Evolutionary conservation across 2,888 invertebrate genomes (phyloP).

Genomic region (Galerucella nymphaeae): DNA sequence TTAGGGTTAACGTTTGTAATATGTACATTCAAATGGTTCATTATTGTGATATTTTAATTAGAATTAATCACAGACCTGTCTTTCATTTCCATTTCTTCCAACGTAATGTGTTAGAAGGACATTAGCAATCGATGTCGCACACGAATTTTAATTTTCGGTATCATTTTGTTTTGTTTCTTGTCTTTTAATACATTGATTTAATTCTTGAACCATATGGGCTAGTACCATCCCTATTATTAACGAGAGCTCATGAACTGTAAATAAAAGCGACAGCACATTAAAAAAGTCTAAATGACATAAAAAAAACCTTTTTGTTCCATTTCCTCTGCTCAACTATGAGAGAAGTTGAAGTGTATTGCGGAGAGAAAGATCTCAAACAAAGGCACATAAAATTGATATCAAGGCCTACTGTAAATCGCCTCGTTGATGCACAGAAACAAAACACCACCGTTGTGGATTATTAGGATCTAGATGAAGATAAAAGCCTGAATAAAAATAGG

Average conservation of each 20-base stretch:
- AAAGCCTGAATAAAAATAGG: slow-evolving; percentile 10
- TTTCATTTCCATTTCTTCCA: no score
- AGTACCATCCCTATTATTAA: slow-evolving; percentile 3
- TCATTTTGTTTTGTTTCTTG: no score
- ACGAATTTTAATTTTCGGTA: no score
- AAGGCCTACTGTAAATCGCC: slow-evolving; percentile 29
- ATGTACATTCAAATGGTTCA: no score
- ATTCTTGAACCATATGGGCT: not conserved
- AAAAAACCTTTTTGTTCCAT: slow-evolving; percentile 16
- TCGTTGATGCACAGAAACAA: slow-evolving; percentile 29
- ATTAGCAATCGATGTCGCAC: no score
- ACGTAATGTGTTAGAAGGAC: no score
- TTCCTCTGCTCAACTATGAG: slow-evolving; percentile 8
- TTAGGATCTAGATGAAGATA: slow-evolving; percentile 13
- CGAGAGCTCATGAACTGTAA: slow-evolving; percentile 14
- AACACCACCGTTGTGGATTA: slow-evolving; percentile 7
- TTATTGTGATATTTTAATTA: no score
- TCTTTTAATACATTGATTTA: not conserved
- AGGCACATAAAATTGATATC: slow-evolving; percentile 34
- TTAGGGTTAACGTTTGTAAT: no score
- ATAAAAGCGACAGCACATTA: slow-evolving; percentile 18
- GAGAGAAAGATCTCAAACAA: slow-evolving; percentile 24
- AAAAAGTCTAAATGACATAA: slow-evolving; percentile 14
- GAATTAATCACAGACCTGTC: no score
- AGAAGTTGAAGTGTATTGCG: slow-evolving; percentile 3